A percentile compares a stretch with the other conserved stretches of the same genome.
These are phyloP conservation scores for Odontocerum albicorne DNA, from an alignment of 2,888 invertebrate species.

Conservation along the genomic window DNA sequence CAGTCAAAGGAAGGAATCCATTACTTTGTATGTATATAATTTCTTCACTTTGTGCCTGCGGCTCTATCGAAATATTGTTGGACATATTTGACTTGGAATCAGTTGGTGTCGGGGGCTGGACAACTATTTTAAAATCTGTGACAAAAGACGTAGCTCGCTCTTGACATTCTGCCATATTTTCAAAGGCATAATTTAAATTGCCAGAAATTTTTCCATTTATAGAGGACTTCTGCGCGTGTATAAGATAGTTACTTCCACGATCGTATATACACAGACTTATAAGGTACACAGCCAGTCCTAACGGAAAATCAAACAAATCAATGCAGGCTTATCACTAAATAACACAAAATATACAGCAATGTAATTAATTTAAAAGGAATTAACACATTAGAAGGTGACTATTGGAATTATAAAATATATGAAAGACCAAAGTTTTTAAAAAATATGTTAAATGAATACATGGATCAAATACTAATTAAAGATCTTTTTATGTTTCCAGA, in stretches of 20 bases:
- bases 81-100: constrained; percentile 34
- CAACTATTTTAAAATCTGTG: constrained; percentile 48
- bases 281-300: constrained; percentile 52
- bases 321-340: too few species aligned
- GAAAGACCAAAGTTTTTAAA: too few species aligned
- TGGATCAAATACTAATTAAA: too few species aligned
- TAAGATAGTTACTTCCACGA: constrained; percentile 36
- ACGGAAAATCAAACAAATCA: constrained; percentile 37
- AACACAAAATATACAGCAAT: too few species aligned
- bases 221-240: constrained; percentile 31
- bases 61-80: not conserved
- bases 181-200: constrained; percentile 40
- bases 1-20: not conserved
- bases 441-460: too few species aligned
- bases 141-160: constrained; percentile 41
- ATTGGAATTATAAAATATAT: too few species aligned
- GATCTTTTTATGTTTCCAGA: too few species aligned
- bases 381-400: too few species aligned
- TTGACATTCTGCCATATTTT: constrained; percentile 42
- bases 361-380: too few species aligned
- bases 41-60: not conserved
- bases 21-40: not conserved
- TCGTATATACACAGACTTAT: constrained; percentile 47
- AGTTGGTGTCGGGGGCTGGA: constrained; percentile 37
- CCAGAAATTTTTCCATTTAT: constrained; percentile 38